Conservation (phyloP, 2,888 invertebrate genomes). For the Macrosiphum euphorbiae region DNA sequence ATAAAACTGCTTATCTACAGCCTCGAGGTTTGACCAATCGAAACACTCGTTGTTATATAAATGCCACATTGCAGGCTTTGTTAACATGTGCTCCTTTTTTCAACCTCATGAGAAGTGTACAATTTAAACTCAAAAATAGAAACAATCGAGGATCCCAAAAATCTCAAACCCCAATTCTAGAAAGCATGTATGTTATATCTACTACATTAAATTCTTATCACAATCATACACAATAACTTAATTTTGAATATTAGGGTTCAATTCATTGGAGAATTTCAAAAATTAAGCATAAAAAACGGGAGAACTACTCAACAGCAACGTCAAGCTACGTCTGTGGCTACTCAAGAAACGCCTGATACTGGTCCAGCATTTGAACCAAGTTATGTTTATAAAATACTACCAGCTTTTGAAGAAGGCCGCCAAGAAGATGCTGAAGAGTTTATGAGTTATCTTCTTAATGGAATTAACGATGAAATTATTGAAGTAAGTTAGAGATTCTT, state of each 20-base stretch:
- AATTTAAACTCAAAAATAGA: constrained; percentile 66
- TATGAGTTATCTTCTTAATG: constrained; percentile 91
- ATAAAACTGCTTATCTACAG: constrained; percentile 82
- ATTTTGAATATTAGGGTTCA: constrained; percentile 75
- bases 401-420: constrained; percentile 83
- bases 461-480: constrained; percentile 96
- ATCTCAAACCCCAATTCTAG: constrained; percentile 85
- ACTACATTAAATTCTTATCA: not conserved
- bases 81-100: constrained; percentile 96
- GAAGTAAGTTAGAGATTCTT: constrained; percentile 71
- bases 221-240: not conserved
- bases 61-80: constrained; percentile 93
- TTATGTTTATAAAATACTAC: constrained; percentile 86
- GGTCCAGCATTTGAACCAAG: constrained; percentile 92
- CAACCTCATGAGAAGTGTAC: constrained; percentile 80
- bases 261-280: constrained; percentile 84
- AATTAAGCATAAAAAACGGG: constrained; percentile 71
- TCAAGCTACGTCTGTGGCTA: constrained; percentile 57
- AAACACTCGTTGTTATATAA: constrained; percentile 97
- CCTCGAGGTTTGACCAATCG: constrained; percentile 93
- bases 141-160: constrained; percentile 69
- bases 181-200: constrained; percentile 84
- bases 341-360: constrained; percentile 65
- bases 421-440: constrained; percentile 99
- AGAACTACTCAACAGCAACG: constrained; percentile 62